Percentiles rank a stretch among this genome's conserved stretches.
Evolutionary conservation across 2,888 invertebrate genomes (phyloP).

Genomic region (Drosophila recens): DNA sequence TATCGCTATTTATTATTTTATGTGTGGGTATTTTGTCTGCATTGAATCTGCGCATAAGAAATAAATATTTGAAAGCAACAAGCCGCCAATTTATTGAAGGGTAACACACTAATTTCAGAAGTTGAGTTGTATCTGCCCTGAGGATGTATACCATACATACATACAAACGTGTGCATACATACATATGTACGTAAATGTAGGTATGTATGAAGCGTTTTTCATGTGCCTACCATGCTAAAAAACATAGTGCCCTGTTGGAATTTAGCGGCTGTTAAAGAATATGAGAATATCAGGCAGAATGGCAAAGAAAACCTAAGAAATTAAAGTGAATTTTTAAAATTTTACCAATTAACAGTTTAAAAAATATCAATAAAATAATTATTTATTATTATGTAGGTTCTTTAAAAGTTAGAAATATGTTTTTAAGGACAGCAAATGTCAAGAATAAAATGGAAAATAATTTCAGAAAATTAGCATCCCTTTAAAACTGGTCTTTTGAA

Average conservation of each 20-base stretch:
- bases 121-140: conserved; percentile 83
- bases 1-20: conserved; percentile 60
- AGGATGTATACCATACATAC: conserved; percentile 43
- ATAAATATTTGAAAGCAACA: conserved; percentile 81
- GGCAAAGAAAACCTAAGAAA: background rate
- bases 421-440: background rate
- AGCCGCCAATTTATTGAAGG: conserved; percentile 83
- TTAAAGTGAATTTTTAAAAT: background rate
- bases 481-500: background rate
- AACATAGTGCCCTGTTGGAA: conserved; percentile 61
- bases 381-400: background rate
- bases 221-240: conserved; percentile 53
- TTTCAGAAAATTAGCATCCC: background rate
- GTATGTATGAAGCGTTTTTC: conserved; percentile 36
- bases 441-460: background rate
- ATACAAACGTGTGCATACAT: conserved; percentile 3
- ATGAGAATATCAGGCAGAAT: background rate
- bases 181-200: conserved; percentile 5
- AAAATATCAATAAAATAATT: background rate
- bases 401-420: background rate
- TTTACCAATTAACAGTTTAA: background rate
- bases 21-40: conserved; percentile 59
- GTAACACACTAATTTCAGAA: conserved; percentile 83
- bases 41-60: conserved; percentile 74
- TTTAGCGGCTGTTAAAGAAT: conserved; percentile 15